phyloP scores from a whole-genome alignment of 2,888 invertebrate species.

The Ypsolopha sequella region DNA sequence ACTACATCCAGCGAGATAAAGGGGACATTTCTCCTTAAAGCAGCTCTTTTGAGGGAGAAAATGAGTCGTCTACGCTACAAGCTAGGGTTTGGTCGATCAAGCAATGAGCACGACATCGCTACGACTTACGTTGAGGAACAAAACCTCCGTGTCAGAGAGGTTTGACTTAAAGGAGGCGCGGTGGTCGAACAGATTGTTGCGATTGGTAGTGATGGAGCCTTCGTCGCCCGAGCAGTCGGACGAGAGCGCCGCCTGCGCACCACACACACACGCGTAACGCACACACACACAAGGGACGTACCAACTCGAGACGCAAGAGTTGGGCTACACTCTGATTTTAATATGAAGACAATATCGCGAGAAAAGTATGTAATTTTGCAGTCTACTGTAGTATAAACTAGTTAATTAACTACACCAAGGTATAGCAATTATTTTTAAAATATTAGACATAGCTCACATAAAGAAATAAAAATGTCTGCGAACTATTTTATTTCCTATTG shows the following conservation, averaged over 20 bases:
- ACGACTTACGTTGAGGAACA: constrained; percentile 86
- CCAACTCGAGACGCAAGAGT: constrained; percentile 2
- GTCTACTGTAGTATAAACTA: too few relatives aligned
- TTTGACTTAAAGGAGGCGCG: constrained; percentile 88
- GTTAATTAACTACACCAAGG: too few relatives aligned
- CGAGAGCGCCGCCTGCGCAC: constrained; percentile 72
- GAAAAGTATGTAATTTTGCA: constrained; percentile 1
- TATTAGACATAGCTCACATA: too few relatives aligned
- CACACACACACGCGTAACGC: constrained; percentile 19
- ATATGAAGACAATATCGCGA: constrained; percentile 5
- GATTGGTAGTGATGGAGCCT: constrained; percentile 86
- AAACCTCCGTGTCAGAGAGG: constrained; percentile 94
- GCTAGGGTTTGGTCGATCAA: neutral
- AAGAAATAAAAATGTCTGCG: too few relatives aligned
- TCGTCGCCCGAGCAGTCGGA: constrained; percentile 75
- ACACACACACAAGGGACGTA: constrained; percentile 6
- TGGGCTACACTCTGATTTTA: constrained; percentile 4
- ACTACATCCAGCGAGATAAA: too few relatives aligned
- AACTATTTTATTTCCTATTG: too few relatives aligned
- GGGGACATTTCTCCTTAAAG: too few relatives aligned
- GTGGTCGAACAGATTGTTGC: constrained; percentile 79
- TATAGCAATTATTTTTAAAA: too few relatives aligned
- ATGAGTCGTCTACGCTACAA: too few relatives aligned
- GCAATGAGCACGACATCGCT: constrained; percentile 25
- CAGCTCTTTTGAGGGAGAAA: too few relatives aligned